Conservation (phyloP, 1,140 invertebrate species). For the Phortica variegata region DNA sequence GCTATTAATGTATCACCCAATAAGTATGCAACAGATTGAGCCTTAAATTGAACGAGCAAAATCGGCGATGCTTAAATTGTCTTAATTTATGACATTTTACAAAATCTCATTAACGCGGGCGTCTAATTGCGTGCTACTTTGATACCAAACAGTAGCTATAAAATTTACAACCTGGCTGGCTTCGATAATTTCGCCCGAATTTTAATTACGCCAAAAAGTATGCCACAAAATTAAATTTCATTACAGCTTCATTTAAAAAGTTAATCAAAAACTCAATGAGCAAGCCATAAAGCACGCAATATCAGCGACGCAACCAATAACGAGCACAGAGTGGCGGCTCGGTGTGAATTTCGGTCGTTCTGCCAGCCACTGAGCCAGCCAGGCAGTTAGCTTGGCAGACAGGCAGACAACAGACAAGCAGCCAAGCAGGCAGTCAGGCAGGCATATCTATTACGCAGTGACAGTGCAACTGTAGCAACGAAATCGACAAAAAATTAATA, state of each 20-base stretch:
- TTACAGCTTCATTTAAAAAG: constrained; percentile 51
- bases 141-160: constrained; percentile 3
- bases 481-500: constrained; percentile 53
- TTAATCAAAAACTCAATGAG: constrained; percentile 55
- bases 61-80: no score
- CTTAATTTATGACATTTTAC: no score
- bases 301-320: no score
- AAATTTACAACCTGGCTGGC: not conserved
- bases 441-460: constrained; percentile 44
- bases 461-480: constrained; percentile 41
- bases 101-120: no score
- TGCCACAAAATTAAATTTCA: constrained; percentile 52
- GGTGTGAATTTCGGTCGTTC: no score
- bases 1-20: no score
- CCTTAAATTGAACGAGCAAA: no score
- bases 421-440: not conserved
- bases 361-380: no score
- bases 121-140: constrained; percentile 4
- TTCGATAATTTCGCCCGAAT: constrained; percentile 7
- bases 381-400: no score
- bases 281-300: constrained; percentile 44
- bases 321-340: no score
- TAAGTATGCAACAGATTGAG: no score
- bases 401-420: no score
- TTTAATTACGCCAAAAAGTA: constrained; percentile 27